Percentiles rank a stretch among this genome's conserved stretches.
These are phyloP conservation scores for Aphis gossypii DNA, from an alignment of 1,140 invertebrate species.

Conservation along the genomic window DNA sequence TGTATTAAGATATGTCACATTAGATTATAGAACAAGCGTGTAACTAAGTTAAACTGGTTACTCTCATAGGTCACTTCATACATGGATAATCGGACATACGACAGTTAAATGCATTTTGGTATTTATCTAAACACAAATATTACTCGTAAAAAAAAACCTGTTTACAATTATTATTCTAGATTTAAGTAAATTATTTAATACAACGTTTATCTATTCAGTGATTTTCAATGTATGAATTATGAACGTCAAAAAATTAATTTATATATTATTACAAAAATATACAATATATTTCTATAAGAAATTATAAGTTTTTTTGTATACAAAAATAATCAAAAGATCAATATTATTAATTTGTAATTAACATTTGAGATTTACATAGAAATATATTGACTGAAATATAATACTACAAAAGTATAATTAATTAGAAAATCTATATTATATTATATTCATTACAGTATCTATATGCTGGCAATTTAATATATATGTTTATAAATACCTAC, in stretches of 20 bases:
- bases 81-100: background rate
- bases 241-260: background rate
- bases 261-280: background rate
- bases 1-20: background rate
- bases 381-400: background rate
- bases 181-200: background rate
- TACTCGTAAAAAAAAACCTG: background rate
- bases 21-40: background rate
- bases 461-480: too few species aligned
- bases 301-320: background rate
- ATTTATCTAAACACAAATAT: background rate
- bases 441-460: background rate
- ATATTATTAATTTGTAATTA: background rate
- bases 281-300: background rate
- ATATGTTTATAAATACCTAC: too few species aligned
- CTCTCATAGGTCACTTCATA: slow-evolving; percentile 25
- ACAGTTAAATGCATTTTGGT: background rate
- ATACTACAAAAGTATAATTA: background rate
- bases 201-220: background rate
- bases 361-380: too few species aligned
- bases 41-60: slow-evolving; percentile 12
- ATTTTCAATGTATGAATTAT: background rate
- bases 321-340: background rate
- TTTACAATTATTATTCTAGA: background rate
- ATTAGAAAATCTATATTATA: background rate